A percentile compares a stretch with the other conserved stretches of the same genome.
These are phyloP conservation scores for Chesias legatella DNA, from an alignment of 2,888 invertebrate species.

Conservation along the genomic window DNA sequence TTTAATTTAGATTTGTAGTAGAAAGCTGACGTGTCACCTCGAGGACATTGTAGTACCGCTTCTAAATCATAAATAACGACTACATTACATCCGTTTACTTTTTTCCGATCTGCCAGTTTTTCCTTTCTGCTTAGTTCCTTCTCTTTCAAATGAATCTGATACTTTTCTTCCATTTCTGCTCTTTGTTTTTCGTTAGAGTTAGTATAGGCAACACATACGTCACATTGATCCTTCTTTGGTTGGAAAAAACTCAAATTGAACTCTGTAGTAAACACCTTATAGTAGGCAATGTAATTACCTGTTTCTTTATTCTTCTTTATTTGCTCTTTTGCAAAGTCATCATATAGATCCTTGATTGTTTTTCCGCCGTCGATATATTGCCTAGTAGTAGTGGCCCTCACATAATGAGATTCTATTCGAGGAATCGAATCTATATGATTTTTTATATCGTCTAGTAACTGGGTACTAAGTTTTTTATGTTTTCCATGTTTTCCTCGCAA, in stretches of 20 bases:
- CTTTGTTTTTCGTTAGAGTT: constrained; percentile 18
- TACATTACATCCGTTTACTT: constrained; percentile 10
- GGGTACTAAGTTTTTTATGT: constrained; percentile 3
- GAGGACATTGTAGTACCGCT: no score
- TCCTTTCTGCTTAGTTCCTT: constrained; percentile 21
- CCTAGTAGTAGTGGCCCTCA: constrained; percentile 19
- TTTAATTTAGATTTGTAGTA: no score
- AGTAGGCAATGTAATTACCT: constrained; percentile 17
- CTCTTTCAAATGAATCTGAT: constrained; percentile 23
- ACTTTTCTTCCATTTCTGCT: constrained; percentile 12
- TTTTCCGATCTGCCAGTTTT: constrained; percentile 21
- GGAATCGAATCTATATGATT: constrained; percentile 13
- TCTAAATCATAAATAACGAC: no score
- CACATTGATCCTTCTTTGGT: constrained; percentile 29
- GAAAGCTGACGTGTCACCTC: no score
- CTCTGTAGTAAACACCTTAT: constrained; percentile 18
- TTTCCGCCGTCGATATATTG: constrained; percentile 34
- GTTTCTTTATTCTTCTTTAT: constrained; percentile 8
- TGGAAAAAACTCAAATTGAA: constrained; percentile 27
- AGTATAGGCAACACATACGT: constrained; percentile 13
- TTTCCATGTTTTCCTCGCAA: constrained; percentile 13
- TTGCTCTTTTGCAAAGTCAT: no score
- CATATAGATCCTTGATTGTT: constrained; percentile 34
- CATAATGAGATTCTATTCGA: constrained; percentile 32
- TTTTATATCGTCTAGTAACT: constrained; percentile 6